Percentiles rank a stretch among this genome's conserved stretches.
Conservation (phyloP, 2,888 invertebrate species). For the Drosophila ezoana region DNA sequence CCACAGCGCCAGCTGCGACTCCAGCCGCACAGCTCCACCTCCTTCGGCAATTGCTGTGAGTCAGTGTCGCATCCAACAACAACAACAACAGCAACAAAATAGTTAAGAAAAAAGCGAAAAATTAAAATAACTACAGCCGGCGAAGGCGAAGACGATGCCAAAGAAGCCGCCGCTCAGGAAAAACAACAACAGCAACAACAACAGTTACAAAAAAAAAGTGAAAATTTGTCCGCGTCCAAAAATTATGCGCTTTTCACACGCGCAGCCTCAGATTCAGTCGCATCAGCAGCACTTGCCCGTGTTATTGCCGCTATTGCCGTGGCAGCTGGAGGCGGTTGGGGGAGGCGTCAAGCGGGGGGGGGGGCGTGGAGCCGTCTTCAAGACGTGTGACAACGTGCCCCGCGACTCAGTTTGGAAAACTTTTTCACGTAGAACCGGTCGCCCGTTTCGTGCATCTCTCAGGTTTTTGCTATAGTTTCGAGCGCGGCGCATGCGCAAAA, state of each 20-base stretch:
- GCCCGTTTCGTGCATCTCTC: conserved; percentile 37
- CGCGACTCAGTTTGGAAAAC: conserved; percentile 58
- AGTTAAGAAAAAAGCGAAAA: conserved; percentile 33
- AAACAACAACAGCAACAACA: conserved; percentile 28
- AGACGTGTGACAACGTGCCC: conserved; percentile 62
- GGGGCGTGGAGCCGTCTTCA: conserved; percentile 1
- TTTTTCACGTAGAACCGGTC: conserved; percentile 60
- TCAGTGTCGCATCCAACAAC: conserved; percentile 39
- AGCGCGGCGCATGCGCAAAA: conserved; percentile 36
- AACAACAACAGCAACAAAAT: conserved; percentile 29
- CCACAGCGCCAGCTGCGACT: conserved; percentile 14
- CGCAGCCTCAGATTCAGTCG: conserved; percentile 48
- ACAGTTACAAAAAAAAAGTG: conserved; percentile 62
- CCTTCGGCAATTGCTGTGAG: conserved; percentile 32
- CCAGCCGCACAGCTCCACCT: neutral
- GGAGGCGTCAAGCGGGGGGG: neutral
- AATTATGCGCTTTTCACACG: conserved; percentile 83
- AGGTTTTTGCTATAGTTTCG: conserved; percentile 39
- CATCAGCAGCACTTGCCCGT: conserved; percentile 60
- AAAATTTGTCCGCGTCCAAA: conserved; percentile 81
- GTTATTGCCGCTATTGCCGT: conserved; percentile 56
- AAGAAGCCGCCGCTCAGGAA: conserved; percentile 52
- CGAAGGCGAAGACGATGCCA: conserved; percentile 17
- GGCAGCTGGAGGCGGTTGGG: too few relatives aligned
- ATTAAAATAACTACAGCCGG: conserved; percentile 54